Evolutionary conservation across 2,888 invertebrate species (phyloP).

Genomic region (Trissolcus brochymenae): DNA sequence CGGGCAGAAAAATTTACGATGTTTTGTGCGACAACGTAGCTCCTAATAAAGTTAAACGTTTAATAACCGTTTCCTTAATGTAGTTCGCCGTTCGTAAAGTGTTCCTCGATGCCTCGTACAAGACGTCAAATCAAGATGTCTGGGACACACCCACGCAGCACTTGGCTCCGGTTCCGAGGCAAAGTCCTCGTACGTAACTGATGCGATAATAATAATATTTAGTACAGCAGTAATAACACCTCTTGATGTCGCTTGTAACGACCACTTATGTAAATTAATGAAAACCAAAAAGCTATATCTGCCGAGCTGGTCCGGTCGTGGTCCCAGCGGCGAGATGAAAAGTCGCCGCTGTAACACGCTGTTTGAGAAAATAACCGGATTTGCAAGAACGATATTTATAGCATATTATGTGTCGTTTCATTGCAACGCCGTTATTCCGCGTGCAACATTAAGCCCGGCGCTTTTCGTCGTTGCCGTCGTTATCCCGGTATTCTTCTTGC

Average conservation of each 20-base stretch:
- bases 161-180: conserved; percentile 37
- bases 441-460: conserved; percentile 46
- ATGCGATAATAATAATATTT: conserved; percentile 59
- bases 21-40: conserved; percentile 11
- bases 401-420: conserved; percentile 55
- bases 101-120: conserved; percentile 20
- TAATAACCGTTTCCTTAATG: conserved; percentile 40
- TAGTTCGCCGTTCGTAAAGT: conserved; percentile 27
- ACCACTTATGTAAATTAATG: conserved; percentile 63
- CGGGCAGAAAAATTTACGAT: background rate
- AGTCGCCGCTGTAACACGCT: conserved; percentile 42
- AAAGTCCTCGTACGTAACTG: conserved; percentile 53
- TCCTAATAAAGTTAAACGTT: conserved; percentile 15
- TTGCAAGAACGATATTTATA: conserved; percentile 52
- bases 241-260: conserved; percentile 60
- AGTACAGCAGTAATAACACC: conserved; percentile 59
- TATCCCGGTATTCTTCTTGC: conserved; percentile 44
- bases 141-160: conserved; percentile 32
- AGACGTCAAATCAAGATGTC: conserved; percentile 49
- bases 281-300: conserved; percentile 55
- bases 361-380: conserved; percentile 49
- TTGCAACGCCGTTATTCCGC: conserved; percentile 52
- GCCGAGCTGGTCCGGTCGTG: conserved; percentile 28
- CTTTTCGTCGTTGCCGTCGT: conserved; percentile 46
- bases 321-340: conserved; percentile 44